Percentiles rank a stretch among this genome's conserved stretches.
These are phyloP conservation scores for Eptatretus burgeri DNA, from an alignment of 2,113 vertebrate genomes.

Conservation along the genomic window DNA sequence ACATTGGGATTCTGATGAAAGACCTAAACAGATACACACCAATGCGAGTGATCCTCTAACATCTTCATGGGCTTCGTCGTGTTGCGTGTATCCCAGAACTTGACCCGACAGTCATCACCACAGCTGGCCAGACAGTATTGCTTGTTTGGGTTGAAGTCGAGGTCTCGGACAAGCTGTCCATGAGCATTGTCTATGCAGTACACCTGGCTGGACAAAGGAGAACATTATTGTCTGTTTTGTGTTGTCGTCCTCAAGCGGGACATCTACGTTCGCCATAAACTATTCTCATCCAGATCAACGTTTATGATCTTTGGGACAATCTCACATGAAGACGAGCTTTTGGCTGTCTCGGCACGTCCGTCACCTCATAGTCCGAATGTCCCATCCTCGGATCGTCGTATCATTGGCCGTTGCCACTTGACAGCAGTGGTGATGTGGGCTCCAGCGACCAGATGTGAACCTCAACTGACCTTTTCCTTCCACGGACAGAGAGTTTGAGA, in stretches of 20 bases:
- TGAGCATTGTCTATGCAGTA: conserved; percentile 97
- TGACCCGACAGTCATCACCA: conserved; percentile 94
- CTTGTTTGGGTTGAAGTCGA: conserved; percentile 95
- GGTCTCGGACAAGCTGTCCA: conserved; percentile 75
- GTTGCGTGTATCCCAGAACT: conserved; percentile 86
- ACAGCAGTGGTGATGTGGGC: conserved; percentile 75
- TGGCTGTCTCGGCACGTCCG: not conserved
- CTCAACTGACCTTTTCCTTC: conserved; percentile 86
- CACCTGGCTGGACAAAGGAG: conserved; percentile 39
- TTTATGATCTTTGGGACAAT: too few species aligned
- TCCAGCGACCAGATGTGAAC: conserved; percentile 77
- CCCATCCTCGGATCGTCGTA: conserved; percentile 62
- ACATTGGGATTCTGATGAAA: not conserved
- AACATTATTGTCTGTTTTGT: too few species aligned
- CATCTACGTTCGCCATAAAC: too few species aligned
- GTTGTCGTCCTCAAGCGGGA: too few species aligned
- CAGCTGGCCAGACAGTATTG: conserved; percentile 95
- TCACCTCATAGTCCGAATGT: conserved; percentile 78
- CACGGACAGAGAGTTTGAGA: conserved; percentile 39
- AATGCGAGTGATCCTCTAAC: conserved; percentile 90
- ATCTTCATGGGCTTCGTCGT: conserved; percentile 52
- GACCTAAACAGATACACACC: conserved; percentile 21
- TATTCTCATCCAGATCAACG: too few species aligned
- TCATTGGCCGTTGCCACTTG: conserved; percentile 85
- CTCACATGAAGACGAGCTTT: too few species aligned